Evolutionary conservation across 2,113 vertebrate genomes (phyloP).

Genomic region (Syngnathoides biaculeatus): DNA sequence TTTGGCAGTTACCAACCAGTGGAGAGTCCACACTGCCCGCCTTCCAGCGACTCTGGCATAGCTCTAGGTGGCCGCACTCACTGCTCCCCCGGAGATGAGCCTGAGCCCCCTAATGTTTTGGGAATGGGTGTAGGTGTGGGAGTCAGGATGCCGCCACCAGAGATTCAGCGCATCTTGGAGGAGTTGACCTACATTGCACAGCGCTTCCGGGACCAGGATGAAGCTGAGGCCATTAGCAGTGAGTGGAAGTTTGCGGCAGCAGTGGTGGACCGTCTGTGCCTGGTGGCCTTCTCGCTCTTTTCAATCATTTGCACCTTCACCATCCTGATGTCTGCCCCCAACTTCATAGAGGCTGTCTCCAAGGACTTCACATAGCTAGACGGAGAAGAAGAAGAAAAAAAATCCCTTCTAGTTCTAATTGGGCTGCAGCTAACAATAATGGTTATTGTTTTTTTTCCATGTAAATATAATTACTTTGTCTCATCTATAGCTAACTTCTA

Average conservation of each 20-base stretch:
- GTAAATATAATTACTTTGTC: slow-evolving; percentile 33
- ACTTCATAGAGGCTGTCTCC: slow-evolving; percentile 93
- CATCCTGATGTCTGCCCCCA: slow-evolving; percentile 95
- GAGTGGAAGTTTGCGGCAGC: slow-evolving; percentile 98
- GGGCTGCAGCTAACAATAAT: neutral
- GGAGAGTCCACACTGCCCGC: slow-evolving; percentile 81
- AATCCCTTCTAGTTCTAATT: neutral
- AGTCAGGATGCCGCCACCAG: slow-evolving; percentile 67
- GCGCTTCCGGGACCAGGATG: slow-evolving; percentile 87
- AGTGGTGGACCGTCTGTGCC: slow-evolving; percentile 91
- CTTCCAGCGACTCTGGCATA: slow-evolving; percentile 84
- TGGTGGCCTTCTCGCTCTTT: slow-evolving; percentile 96
- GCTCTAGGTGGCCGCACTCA: slow-evolving; percentile 71
- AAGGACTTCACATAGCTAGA: slow-evolving; percentile 82
- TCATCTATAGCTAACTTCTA: slow-evolving; percentile 1
- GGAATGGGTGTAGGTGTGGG: slow-evolving; percentile 60
- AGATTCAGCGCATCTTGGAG: slow-evolving; percentile 81
- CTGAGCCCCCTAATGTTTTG: slow-evolving; percentile 59
- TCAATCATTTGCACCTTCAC: slow-evolving; percentile 96
- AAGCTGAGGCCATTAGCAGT: slow-evolving; percentile 82
- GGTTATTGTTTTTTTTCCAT: slow-evolving; percentile 11
- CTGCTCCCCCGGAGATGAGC: slow-evolving; percentile 45
- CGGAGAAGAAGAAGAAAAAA: neutral
- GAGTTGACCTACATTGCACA: slow-evolving; percentile 90
- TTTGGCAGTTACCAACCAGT: slow-evolving; percentile 80